Percentiles rank a stretch among this genome's conserved stretches.
phyloP scores from a whole-genome alignment of 1,140 invertebrate genomes.

The Calliopsis andreniformis region DNA sequence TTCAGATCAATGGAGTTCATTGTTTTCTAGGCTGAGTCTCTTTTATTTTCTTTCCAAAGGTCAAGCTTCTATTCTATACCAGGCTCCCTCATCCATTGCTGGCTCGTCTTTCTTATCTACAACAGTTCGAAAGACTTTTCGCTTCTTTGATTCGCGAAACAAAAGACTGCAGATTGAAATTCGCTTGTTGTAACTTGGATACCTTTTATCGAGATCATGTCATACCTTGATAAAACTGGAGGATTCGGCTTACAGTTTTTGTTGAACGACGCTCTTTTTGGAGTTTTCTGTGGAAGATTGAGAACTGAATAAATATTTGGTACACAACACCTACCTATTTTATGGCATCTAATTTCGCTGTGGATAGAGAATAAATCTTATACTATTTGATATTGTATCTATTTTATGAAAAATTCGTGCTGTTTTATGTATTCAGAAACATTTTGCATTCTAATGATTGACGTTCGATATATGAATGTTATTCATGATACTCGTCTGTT shows the following conservation, averaged over 20 bases:
- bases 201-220: slow-evolving; percentile 61
- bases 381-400: too few species aligned
- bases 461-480: not conserved
- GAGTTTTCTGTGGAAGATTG: not conserved
- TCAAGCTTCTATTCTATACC: slow-evolving; percentile 37
- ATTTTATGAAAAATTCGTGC: too few species aligned
- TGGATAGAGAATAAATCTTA: too few species aligned
- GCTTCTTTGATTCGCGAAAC: slow-evolving; percentile 67
- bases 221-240: slow-evolving; percentile 67
- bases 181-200: slow-evolving; percentile 60
- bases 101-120: slow-evolving; percentile 58
- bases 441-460: not conserved
- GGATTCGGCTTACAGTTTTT: slow-evolving; percentile 57
- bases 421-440: too few species aligned
- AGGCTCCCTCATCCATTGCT: slow-evolving; percentile 51
- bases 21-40: slow-evolving; percentile 37
- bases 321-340: too few species aligned
- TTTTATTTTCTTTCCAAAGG: slow-evolving; percentile 39
- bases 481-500: slow-evolving; percentile 14
- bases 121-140: slow-evolving; percentile 48
- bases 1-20: slow-evolving; percentile 39
- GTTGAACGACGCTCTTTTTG: slow-evolving; percentile 36
- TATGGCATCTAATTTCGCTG: too few species aligned
- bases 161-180: slow-evolving; percentile 71
- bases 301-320: too few species aligned